Percentiles rank a stretch among this genome's conserved stretches.
Evolutionary conservation across 1,140 invertebrate genomes (phyloP).

Genomic region (Rhizoglyphus robini): DNA sequence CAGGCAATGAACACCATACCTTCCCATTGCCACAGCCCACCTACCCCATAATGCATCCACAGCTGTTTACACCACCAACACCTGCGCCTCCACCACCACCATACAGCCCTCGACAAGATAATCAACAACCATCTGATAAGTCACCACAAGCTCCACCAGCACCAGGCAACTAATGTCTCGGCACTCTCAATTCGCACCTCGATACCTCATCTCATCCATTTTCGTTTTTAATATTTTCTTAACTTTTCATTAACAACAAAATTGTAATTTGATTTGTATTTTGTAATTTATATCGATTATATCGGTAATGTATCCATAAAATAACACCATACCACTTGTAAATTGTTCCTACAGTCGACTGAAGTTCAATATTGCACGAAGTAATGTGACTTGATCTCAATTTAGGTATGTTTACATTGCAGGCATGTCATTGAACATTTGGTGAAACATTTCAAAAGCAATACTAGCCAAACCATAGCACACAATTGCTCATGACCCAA

Average conservation of each 20-base stretch:
- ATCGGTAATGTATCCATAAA: no score
- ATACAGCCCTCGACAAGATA: background rate
- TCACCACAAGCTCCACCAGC: background rate
- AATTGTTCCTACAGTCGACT: no score
- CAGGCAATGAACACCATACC: background rate
- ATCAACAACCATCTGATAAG: background rate
- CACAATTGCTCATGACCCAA: no score
- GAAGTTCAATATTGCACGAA: no score
- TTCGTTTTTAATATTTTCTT: background rate
- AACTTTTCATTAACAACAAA: background rate
- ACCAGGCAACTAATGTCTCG: background rate
- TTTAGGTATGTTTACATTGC: no score
- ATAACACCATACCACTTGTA: no score
- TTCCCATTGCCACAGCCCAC: background rate
- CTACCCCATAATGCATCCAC: slow-evolving; percentile 4
- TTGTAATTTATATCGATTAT: background rate
- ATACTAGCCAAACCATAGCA: no score
- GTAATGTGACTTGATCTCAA: no score
- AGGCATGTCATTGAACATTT: no score
- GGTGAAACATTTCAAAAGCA: no score
- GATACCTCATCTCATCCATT: background rate
- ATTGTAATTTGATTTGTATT: background rate
- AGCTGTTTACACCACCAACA: background rate
- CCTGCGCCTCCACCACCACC: background rate
- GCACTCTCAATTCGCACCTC: background rate